phyloP scores from a whole-genome alignment of 2,113 vertebrate species.

The Prietella phreatophila region DNA sequence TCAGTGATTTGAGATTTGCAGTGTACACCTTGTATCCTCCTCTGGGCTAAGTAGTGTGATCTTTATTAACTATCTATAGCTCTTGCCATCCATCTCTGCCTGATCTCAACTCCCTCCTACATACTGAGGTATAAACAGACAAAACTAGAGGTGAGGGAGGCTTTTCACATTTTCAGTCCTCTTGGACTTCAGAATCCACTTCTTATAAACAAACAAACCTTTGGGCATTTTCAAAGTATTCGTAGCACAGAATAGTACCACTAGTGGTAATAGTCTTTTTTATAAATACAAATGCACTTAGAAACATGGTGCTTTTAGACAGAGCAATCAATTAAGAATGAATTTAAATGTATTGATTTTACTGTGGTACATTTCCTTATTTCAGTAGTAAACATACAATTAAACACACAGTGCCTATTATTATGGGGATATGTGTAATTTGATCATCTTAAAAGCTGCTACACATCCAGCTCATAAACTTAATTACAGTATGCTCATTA shows the following conservation, averaged over 20 bases:
- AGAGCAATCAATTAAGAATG: neutral
- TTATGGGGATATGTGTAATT: neutral
- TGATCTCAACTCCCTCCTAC: slow-evolving; percentile 38
- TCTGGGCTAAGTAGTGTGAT: slow-evolving; percentile 52
- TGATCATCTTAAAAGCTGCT: slow-evolving; percentile 2
- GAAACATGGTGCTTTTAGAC: neutral
- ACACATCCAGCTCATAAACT: neutral
- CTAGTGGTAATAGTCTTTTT: neutral
- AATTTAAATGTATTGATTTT: neutral
- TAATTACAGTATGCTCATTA: slow-evolving; percentile 14
- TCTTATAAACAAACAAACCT: neutral
- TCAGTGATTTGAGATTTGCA: slow-evolving; percentile 39
- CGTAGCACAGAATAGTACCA: neutral
- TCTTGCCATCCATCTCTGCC: slow-evolving; percentile 51
- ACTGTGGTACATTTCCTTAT: neutral
- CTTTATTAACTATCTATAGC: slow-evolving; percentile 55
- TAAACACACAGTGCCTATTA: slow-evolving; percentile 8
- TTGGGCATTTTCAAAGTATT: neutral
- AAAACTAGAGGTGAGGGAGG: neutral
- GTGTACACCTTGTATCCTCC: slow-evolving; percentile 44
- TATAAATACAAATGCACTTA: slow-evolving; percentile 17
- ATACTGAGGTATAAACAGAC: slow-evolving; percentile 3
- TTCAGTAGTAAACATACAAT: slow-evolving; percentile 5
- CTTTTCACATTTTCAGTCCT: neutral
- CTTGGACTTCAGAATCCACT: neutral